Base-by-base conservation (phyloP, 2,113 vertebrate genomes). In the Heloderma charlesbogerti region DNA sequence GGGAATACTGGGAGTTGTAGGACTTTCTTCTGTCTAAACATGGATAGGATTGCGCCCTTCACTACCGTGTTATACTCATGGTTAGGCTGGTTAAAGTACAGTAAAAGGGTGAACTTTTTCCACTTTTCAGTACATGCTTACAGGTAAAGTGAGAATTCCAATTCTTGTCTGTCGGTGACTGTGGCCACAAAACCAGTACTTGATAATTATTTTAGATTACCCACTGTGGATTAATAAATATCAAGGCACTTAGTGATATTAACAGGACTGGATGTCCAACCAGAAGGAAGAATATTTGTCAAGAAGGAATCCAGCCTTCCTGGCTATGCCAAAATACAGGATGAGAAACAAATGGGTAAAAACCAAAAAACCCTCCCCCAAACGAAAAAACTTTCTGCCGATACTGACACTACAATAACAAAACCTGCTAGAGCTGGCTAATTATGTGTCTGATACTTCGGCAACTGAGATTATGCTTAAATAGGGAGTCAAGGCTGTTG, bases 371-470 rank as follows among this genome's bases (percentile, higher is more conserved):
- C n/a, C n/a, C n/a, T n/a, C n/a, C n/a, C n/a, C n/a, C n/a, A n/a
- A n/a, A n/a, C n/a, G n/a, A 63, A 22, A 10, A 63, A 22, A 63
- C 48, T 43, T 95, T 93, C 93, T 92, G 94, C 88, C 94, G 95
- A 94, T 95, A 94, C 92, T 95, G 95, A 95, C 95, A 95, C 94
- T 95, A 93, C 93, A 94, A 95, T 94, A 95, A 95, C 93, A 96
- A 95, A 95, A 95, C 92, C 94, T 95, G 94, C 95, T 95, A 92
- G 92, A 95, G 93, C 88, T 94, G 92, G 94, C 95, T 96, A 96
- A 96, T 95, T 94, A 95, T 94, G 95, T 96, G 95, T 96, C 95
- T 96, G 94, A 95, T 94, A 95, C 95, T 96, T 96, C 91, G 92
- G 93, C 92, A 96, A 96, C 91, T 95, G 95, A 95, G 92, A 95